phyloP scores from a whole-genome alignment of 1,140 invertebrate species.

The Drosophila subobscura region DNA sequence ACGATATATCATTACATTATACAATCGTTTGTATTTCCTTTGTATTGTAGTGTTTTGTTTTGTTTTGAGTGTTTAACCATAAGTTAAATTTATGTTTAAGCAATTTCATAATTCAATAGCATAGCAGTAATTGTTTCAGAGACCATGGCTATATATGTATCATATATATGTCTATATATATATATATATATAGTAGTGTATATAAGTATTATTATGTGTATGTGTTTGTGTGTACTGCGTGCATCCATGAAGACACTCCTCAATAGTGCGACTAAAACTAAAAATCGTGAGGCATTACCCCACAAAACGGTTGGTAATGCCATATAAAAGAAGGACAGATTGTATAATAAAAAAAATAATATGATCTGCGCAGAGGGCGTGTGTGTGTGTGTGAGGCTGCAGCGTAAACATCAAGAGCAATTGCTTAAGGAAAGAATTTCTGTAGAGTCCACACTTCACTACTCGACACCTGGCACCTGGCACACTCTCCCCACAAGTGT shows the following conservation, averaged over 20 bases:
- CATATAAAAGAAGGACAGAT: slow-evolving; percentile 30
- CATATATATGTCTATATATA: slow-evolving; percentile 68
- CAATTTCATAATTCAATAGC: slow-evolving; percentile 80
- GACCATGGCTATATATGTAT: slow-evolving; percentile 78
- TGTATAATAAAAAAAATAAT: slow-evolving; percentile 30
- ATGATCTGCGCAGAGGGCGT: slow-evolving; percentile 21
- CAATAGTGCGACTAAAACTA: slow-evolving; percentile 62
- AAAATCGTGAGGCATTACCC: slow-evolving; percentile 43
- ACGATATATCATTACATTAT: slow-evolving; percentile 79
- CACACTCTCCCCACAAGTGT: slow-evolving; percentile 2
- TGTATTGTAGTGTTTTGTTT: slow-evolving; percentile 34
- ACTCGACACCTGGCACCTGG: slow-evolving; percentile 22
- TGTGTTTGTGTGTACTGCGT: slow-evolving; percentile 53
- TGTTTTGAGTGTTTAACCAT: slow-evolving; percentile 66
- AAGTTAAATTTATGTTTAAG: slow-evolving; percentile 79
- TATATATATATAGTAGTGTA: slow-evolving; percentile 57
- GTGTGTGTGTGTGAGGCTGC: slow-evolving; percentile 44
- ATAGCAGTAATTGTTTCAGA: slow-evolving; percentile 81
- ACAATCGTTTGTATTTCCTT: slow-evolving; percentile 64
- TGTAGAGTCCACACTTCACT: slow-evolving; percentile 15
- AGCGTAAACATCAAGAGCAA: slow-evolving; percentile 66
- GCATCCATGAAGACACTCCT: slow-evolving; percentile 51
- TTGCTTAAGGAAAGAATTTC: slow-evolving; percentile 70
- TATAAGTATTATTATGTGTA: slow-evolving; percentile 57
- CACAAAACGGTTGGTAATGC: slow-evolving; percentile 17